A percentile compares a stretch with the other conserved stretches of the same genome.
These are phyloP conservation scores for Neosilurus mollespiculum DNA, from an alignment of 2,797 vertebrate species.

Conservation along the genomic window DNA sequence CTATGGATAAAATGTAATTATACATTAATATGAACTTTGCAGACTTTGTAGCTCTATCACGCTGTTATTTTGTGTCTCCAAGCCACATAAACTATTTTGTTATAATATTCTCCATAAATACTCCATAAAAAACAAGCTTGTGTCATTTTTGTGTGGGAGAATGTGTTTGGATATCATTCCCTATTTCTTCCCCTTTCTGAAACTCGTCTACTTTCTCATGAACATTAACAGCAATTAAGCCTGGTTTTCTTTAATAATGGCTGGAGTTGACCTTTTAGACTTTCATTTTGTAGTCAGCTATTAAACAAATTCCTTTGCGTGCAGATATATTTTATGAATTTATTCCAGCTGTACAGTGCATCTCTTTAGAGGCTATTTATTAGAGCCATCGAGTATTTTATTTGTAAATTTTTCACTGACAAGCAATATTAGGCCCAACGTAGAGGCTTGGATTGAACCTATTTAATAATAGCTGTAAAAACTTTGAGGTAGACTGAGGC, in stretches of 20 bases:
- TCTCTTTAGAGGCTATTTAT: neutral
- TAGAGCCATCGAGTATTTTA: neutral
- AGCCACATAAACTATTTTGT: neutral
- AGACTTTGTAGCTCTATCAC: neutral
- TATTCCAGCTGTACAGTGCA: neutral
- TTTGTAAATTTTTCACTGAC: neutral
- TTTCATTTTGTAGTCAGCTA: neutral
- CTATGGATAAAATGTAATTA: neutral
- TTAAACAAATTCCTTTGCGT: neutral
- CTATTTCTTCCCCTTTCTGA: conserved; percentile 33
- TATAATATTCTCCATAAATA: neutral
- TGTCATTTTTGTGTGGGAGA: conserved; percentile 13
- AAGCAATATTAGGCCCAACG: neutral
- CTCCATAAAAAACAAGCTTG: neutral
- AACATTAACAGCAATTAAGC: conserved; percentile 57
- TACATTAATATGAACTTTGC: neutral
- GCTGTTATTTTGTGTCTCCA: neutral
- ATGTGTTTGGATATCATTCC: conserved; percentile 32
- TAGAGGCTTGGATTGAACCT: neutral
- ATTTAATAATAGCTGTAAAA: neutral
- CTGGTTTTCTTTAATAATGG: conserved; percentile 52
- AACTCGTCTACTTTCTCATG: conserved; percentile 58
- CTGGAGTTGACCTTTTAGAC: conserved; percentile 41
- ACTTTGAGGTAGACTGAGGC: neutral
- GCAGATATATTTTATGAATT: neutral